phyloP scores from a whole-genome alignment of 2,888 invertebrate genomes.

The Ochlodes sylvanus region DNA sequence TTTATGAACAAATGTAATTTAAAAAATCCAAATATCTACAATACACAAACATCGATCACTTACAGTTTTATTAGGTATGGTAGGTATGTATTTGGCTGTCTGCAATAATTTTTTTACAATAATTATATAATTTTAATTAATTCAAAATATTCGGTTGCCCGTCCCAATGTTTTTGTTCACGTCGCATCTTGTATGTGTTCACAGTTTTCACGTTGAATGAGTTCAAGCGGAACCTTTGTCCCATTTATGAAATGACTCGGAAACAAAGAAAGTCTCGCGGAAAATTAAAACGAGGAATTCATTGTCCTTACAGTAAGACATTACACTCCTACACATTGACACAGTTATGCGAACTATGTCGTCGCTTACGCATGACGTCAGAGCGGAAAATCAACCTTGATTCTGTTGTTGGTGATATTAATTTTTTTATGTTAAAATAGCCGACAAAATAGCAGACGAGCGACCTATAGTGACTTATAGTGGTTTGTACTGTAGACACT shows the following conservation, averaged over 20 bases:
- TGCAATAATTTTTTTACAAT: no score
- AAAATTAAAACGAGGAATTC: conserved; percentile 30
- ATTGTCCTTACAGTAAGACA: conserved; percentile 25
- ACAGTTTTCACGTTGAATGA: conserved; percentile 26
- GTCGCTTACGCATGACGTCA: background rate
- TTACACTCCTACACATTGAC: conserved; percentile 10
- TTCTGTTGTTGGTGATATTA: background rate
- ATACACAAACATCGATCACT: no score
- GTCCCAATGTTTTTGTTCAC: background rate
- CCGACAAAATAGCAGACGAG: no score
- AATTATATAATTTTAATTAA: no score
- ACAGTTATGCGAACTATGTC: conserved; percentile 2
- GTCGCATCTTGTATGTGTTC: conserved; percentile 5
- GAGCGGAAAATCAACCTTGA: background rate
- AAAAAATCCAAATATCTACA: no score
- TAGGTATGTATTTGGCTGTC: no score
- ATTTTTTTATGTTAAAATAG: no score
- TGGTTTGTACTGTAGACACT: no score
- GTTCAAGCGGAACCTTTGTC: conserved; percentile 36
- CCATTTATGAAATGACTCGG: conserved; percentile 27
- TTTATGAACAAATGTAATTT: no score
- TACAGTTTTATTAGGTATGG: no score
- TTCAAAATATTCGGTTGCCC: background rate
- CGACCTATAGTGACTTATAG: no score
- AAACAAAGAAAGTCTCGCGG: conserved; percentile 26